Evolutionary conservation across 2,113 vertebrate species (phyloP), one percentile per base, ranked within the genome.

Genomic region (Planiliza haematocheilus): DNA sequence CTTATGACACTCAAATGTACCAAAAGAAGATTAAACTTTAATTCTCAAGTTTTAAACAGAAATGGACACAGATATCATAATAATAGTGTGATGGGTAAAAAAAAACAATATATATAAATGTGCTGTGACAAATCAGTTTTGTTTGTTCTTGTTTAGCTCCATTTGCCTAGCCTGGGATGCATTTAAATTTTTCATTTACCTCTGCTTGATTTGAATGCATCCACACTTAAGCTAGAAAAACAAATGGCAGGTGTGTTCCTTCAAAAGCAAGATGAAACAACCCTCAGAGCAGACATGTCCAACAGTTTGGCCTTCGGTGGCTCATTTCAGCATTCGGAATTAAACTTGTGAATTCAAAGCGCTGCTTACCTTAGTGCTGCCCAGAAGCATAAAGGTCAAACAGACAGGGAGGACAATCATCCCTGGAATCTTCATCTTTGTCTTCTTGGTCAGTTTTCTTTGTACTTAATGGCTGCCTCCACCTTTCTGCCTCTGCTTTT

Each of bases 291-390:
- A 30, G 24, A 30, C 24, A 2, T 30, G 24, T 30, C 24, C 24
- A 30, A 30, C 24, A 30, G 24, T 30, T 30, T 2, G 24, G 24
- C 24, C 24, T 30, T 30, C 24, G 24, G 24, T 30, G 24, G 24
- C 5, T 5, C 24, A 30, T 30, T 30, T 3, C 24, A 30, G 24
- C 24, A 2, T 30, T 30, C 5, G 24, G 24, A 30, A 30, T 30
- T 30, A 30, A 30, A 30, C 24, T 30, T 30, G 24, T 30, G 24
- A 30, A 30, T 30, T 30, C 24, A 45, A 41, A 68, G 39, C 49
- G 46, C 34, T 10, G 3, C 89, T 83, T 88, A 92, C 89, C 89
- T 63, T 10, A 12, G 39, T 20, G 36, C 10, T 21, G 57, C 42
- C 34, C 48, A 68, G 46, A 0, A 62, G 41, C 57, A 72, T 37